These are phyloP conservation scores for Spilarctia lutea DNA, from an alignment of 2,888 invertebrate genomes.

Conservation along the genomic window DNA sequence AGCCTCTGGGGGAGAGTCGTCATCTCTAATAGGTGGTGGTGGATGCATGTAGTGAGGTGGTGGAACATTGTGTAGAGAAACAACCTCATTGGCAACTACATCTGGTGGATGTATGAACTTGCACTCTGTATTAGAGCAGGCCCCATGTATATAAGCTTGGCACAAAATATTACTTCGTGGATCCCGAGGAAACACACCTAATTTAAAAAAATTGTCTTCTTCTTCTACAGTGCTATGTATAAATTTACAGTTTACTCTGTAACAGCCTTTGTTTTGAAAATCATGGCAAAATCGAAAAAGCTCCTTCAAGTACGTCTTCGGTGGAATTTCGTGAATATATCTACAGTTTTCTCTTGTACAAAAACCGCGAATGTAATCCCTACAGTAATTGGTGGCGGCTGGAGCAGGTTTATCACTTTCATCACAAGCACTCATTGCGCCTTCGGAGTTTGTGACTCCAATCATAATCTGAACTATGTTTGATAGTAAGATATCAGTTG, in stretches of 20 bases:
- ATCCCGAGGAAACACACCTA: conserved; percentile 87
- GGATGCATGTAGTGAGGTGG: conserved; percentile 65
- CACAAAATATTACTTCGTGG: conserved; percentile 82
- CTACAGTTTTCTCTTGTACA: conserved; percentile 86
- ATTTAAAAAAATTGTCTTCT: conserved; percentile 89
- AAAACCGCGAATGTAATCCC: conserved; percentile 82
- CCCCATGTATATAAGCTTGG: conserved; percentile 87
- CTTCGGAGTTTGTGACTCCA: conserved; percentile 52
- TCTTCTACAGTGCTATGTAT: conserved; percentile 90
- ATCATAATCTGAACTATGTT: conserved; percentile 53
- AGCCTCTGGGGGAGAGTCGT: conserved; percentile 79
- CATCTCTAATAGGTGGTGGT: conserved; percentile 68
- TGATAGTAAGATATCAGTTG: background rate
- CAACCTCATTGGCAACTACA: conserved; percentile 58
- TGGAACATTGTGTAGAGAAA: conserved; percentile 54
- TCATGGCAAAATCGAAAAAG: conserved; percentile 86
- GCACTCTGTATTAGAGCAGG: conserved; percentile 84
- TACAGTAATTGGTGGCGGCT: conserved; percentile 71
- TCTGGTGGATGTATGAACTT: conserved; percentile 71
- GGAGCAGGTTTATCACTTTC: conserved; percentile 62
- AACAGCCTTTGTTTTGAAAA: conserved; percentile 90
- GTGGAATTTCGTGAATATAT: conserved; percentile 77
- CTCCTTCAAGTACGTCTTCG: conserved; percentile 70
- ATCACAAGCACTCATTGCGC: conserved; percentile 64
- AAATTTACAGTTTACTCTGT: conserved; percentile 89